Evolutionary conservation across 2,113 vertebrate species (phyloP).

Genomic region (Pelecanus crispus): DNA sequence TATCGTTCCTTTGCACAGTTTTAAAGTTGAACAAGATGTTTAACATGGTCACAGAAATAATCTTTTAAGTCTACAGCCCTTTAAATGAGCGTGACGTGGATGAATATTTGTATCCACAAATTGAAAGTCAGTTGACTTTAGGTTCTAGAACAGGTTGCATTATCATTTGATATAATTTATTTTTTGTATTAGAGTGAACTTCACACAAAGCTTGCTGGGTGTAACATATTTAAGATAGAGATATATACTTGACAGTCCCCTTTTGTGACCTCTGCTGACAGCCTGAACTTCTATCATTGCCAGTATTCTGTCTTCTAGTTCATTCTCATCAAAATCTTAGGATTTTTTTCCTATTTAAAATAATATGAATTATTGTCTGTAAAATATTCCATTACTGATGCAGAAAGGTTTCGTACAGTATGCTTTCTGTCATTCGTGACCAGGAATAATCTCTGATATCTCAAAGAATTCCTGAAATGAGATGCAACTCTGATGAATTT

Average conservation of each 20-base stretch:
- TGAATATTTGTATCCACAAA: background rate
- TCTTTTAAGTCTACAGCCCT: background rate
- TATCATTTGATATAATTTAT: background rate
- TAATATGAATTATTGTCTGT: background rate
- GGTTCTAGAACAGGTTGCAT: background rate
- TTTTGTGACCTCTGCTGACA: background rate
- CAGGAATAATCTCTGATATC: background rate
- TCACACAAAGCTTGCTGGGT: background rate
- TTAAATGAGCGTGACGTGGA: background rate
- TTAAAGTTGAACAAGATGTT: background rate
- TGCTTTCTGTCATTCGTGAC: background rate
- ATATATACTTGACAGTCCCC: background rate
- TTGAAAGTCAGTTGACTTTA: background rate
- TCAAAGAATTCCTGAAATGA: background rate
- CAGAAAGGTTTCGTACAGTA: background rate
- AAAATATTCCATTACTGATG: background rate
- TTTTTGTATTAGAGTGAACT: background rate
- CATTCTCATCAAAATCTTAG: background rate
- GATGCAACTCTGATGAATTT: background rate
- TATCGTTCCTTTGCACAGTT: constrained; percentile 3
- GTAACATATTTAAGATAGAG: background rate
- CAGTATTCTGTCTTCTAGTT: background rate
- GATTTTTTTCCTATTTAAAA: background rate
- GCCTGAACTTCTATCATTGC: background rate
- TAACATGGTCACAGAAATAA: background rate